These are phyloP conservation scores for Alcedo atthis DNA, from an alignment of 2,797 vertebrate genomes.

Conservation along the genomic window DNA sequence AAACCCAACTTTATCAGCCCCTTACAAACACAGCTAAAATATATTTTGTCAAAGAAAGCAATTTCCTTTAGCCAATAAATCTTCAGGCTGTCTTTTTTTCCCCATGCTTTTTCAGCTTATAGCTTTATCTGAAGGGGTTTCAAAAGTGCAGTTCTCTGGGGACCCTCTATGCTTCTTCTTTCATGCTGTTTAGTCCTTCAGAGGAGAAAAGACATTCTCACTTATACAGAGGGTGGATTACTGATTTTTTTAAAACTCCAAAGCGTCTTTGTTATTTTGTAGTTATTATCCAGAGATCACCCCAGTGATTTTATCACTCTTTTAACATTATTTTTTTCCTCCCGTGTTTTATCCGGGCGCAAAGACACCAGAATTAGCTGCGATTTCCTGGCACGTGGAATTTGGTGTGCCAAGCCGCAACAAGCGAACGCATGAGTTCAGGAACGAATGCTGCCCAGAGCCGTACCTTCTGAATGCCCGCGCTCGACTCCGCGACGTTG, in stretches of 20 bases:
- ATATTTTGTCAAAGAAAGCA: constrained; percentile 13
- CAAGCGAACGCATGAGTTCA: neutral
- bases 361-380: neutral
- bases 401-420: neutral
- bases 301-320: neutral
- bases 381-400: neutral
- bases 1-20: neutral
- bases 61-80: constrained; percentile 13
- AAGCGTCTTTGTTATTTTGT: neutral
- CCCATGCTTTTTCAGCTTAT: neutral
- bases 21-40: constrained; percentile 41
- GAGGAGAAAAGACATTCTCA: neutral
- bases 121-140: constrained; percentile 10
- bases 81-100: neutral
- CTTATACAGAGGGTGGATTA: neutral
- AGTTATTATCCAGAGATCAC: neutral
- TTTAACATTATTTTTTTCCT: neutral
- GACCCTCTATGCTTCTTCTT: neutral
- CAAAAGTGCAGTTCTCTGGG: neutral
- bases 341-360: neutral
- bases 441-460: too few species aligned
- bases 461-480: constrained; percentile 91
- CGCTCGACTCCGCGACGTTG: constrained; percentile 92
- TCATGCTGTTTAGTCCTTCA: neutral
- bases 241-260: neutral